Base-by-base conservation (phyloP, 2,888 invertebrate species). In the Himalopsyche anomala region DNA sequence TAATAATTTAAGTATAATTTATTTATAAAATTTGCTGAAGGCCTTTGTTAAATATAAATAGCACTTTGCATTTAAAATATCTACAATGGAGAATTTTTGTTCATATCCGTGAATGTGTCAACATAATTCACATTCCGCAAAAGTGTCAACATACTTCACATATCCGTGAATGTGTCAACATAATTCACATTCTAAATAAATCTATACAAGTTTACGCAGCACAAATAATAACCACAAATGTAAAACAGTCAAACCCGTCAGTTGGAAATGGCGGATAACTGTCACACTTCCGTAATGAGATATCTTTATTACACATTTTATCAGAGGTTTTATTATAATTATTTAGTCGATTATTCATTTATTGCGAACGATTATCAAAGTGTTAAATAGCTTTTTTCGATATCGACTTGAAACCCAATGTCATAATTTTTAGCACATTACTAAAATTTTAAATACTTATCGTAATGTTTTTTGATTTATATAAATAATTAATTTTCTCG, bases 1-100 rank as follows among this genome's bases (percentile, higher is more conserved):
- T 86, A 86, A 86, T 86, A 86, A 86, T 86, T 84, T 84, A 86
- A 81, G 80, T 86, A 86, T 86, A 86, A 86, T 86, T 86, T 86
- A 86, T 86, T 86, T 86, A 86, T 86, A 86, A 86, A 86, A 86
- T 74, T 84, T 86, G 86, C 86, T 84, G 86, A 86, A 86, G 86
- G 86, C 86, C 84, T 81, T 86, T 84, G 81, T 86, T 86, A 84
- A 85, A 85, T 83, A 79, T 84, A 83, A 86, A 84, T 86, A 86
- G 86, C 86, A 86, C 86, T 86, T 86, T 82, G 84, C 81, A 86
- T 79, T 56, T 84, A 51, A 82, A 84, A 45, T 83, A 83, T 83
- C 86, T 86, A 86, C 83, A 85, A 83, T 85, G 74, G 82, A 82
- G 82, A 62, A 62, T 62, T 62, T 45, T n/a, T 15, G 15, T 79